Percentiles rank a stretch among this genome's conserved stretches.
These are phyloP conservation scores for Zosterops lateralis DNA, from an alignment of 2,113 vertebrate species.

Conservation along the genomic window DNA sequence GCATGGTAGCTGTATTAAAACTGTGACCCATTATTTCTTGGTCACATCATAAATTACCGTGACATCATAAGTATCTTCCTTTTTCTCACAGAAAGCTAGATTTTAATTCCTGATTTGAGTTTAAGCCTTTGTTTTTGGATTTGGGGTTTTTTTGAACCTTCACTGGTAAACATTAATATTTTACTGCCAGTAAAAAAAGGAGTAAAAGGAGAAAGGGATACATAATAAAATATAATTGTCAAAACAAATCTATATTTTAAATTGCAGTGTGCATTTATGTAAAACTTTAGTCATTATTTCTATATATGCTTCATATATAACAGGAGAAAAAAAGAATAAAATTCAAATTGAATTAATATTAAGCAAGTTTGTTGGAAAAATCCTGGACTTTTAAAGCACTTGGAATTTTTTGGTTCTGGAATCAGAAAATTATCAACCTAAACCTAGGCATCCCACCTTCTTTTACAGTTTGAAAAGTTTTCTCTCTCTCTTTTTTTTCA, in stretches of 20 bases:
- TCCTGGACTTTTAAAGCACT: neutral
- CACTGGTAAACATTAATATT: neutral
- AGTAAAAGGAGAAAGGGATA: neutral
- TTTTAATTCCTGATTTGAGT: neutral
- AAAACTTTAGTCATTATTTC: neutral
- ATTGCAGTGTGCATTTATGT: neutral
- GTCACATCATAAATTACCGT: conserved; percentile 49
- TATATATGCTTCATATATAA: neutral
- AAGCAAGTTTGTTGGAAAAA: neutral
- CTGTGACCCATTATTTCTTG: conserved; percentile 55
- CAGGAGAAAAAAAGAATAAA: neutral
- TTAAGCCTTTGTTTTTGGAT: neutral
- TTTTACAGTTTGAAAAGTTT: neutral
- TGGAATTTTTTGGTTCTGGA: neutral
- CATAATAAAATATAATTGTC: conserved; percentile 9
- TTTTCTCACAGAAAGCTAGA: conserved; percentile 42
- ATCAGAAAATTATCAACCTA: neutral
- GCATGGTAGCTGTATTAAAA: conserved; percentile 55
- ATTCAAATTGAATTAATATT: neutral
- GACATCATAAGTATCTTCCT: conserved; percentile 53
- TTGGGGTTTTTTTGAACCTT: neutral
- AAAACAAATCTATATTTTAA: conserved; percentile 8
- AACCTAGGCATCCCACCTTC: neutral
- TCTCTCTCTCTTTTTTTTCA: neutral
- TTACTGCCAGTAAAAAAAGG: conserved; percentile 3